phyloP scores from a whole-genome alignment of 2,888 invertebrate species.

The Plebejus argus region DNA sequence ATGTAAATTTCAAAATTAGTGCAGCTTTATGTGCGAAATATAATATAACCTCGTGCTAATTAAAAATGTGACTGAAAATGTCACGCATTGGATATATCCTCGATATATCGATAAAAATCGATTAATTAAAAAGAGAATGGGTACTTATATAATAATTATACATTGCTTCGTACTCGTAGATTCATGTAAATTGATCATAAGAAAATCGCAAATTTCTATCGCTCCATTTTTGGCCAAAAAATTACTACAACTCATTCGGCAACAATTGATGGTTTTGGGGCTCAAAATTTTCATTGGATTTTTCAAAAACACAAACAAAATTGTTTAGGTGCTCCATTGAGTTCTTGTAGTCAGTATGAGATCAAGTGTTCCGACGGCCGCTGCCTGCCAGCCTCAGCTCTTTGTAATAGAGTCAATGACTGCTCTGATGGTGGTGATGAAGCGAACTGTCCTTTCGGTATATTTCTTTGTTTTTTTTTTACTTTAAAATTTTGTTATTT shows the following conservation, averaged over 20 bases:
- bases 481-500: background rate
- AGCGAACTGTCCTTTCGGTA: slow-evolving; percentile 49
- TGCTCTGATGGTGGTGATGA: slow-evolving; percentile 75
- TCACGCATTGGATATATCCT: background rate
- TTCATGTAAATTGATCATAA: background rate
- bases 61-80: background rate
- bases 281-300: background rate
- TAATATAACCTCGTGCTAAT: too few species aligned
- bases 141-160: too few species aligned
- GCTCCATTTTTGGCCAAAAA: background rate
- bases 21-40: background rate
- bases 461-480: slow-evolving; percentile 23
- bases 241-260: background rate
- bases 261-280: background rate
- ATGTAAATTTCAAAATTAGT: background rate
- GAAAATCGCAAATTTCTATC: background rate
- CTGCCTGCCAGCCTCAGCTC: slow-evolving; percentile 67
- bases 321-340: slow-evolving; percentile 48
- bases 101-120: background rate
- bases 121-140: background rate
- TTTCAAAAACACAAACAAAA: slow-evolving; percentile 14
- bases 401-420: slow-evolving; percentile 69
- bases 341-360: slow-evolving; percentile 51
- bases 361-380: slow-evolving; percentile 77
- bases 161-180: background rate